A percentile compares a stretch with the other conserved stretches of the same genome.
phyloP scores from a whole-genome alignment of 2,888 invertebrate species.

The Drosophila prolongata region DNA sequence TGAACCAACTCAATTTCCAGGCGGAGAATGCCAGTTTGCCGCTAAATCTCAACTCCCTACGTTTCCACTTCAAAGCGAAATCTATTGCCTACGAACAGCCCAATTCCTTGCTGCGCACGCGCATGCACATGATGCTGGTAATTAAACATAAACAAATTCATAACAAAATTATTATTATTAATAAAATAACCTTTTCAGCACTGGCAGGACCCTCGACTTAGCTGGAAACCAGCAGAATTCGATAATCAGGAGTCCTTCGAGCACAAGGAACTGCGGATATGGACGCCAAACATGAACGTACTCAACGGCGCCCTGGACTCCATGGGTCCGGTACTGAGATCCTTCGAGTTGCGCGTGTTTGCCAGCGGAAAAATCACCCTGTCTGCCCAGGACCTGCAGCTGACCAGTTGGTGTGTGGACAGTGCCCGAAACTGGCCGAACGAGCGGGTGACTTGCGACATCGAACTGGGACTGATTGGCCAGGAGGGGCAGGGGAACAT shows the following conservation, averaged over 20 bases:
- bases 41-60: constrained; percentile 59
- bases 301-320: constrained; percentile 76
- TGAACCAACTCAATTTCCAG: constrained; percentile 85
- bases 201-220: constrained; percentile 87
- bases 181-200: constrained; percentile 25
- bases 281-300: constrained; percentile 76
- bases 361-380: constrained; percentile 73
- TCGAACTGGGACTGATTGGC: constrained; percentile 74
- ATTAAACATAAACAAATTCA: constrained; percentile 34
- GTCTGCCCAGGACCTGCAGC: constrained; percentile 66
- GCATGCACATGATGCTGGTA: constrained; percentile 84
- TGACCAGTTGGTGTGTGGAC: constrained; percentile 81
- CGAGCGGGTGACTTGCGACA: constrained; percentile 78
- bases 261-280: constrained; percentile 66
- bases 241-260: constrained; percentile 84
- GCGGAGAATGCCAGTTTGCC: constrained; percentile 84
- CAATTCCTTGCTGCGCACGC: constrained; percentile 74
- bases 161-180: no score
- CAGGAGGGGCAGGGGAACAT: constrained; percentile 58
- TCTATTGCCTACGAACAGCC: constrained; percentile 77
- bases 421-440: constrained; percentile 81
- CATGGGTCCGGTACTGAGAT: constrained; percentile 50
- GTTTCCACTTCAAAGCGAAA: constrained; percentile 77
- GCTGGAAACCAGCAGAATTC: constrained; percentile 87
- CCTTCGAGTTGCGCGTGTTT: constrained; percentile 63